A percentile compares a stretch with the other conserved stretches of the same genome.
These are phyloP conservation scores for Siphamia tubifer DNA, from an alignment of 2,113 vertebrate genomes.

Conservation along the genomic window DNA sequence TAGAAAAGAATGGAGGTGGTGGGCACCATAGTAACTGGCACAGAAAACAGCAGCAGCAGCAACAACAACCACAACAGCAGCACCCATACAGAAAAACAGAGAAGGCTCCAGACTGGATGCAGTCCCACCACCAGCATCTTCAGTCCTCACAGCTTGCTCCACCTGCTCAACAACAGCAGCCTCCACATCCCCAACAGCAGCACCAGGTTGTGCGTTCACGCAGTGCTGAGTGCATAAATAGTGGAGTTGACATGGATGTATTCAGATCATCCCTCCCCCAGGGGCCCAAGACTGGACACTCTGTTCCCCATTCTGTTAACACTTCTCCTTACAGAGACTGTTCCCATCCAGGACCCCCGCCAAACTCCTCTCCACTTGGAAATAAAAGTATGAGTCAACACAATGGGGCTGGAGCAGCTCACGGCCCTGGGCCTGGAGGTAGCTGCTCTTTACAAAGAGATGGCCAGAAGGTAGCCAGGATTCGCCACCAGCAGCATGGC, in stretches of 20 bases:
- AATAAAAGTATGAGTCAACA: conserved; percentile 73
- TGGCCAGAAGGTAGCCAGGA: conserved; percentile 91
- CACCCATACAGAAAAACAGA: conserved; percentile 86
- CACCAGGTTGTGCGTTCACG: conserved; percentile 82
- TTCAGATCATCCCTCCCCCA: conserved; percentile 81
- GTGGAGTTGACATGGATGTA: conserved; percentile 80
- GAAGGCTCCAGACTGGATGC: conserved; percentile 87
- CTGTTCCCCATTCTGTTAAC: conserved; percentile 84
- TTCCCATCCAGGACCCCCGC: conserved; percentile 80
- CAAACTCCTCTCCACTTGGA: conserved; percentile 75
- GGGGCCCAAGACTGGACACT: conserved; percentile 79
- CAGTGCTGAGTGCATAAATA: conserved; percentile 87
- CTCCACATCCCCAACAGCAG: conserved; percentile 69
- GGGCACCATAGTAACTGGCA: conserved; percentile 78
- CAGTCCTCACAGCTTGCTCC: conserved; percentile 65
- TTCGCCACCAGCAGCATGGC: conserved; percentile 94
- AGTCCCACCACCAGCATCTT: conserved; percentile 74
- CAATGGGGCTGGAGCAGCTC: conserved; percentile 41
- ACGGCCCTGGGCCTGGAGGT: conserved; percentile 44
- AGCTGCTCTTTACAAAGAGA: conserved; percentile 92
- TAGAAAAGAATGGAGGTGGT: conserved; percentile 72
- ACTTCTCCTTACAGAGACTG: conserved; percentile 86
- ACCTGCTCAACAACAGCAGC: conserved; percentile 56
- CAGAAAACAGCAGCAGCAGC: conserved; percentile 69
- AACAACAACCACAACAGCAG: conserved; percentile 66